Evolutionary conservation across 2,113 vertebrate species (phyloP).

Genomic region (Brachyistius frenatus): DNA sequence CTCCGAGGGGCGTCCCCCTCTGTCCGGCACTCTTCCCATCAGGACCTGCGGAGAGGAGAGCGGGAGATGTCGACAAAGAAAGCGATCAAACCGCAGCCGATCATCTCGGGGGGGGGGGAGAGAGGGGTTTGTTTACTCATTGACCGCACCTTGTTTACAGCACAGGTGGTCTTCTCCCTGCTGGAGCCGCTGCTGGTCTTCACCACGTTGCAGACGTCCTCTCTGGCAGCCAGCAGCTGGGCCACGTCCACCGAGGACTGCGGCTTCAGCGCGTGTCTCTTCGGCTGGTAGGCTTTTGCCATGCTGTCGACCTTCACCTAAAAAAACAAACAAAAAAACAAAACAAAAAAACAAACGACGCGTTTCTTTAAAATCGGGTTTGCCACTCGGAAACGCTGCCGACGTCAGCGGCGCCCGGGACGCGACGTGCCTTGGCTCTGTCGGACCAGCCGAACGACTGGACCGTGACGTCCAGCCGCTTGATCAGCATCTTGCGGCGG

Average conservation of each 20-base stretch:
- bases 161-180: constrained; percentile 89
- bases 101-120: too few species aligned
- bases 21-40: constrained; percentile 97
- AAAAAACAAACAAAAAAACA: constrained; percentile 43
- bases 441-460: constrained; percentile 99
- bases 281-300: constrained; percentile 94
- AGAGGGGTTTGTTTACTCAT: accelerated
- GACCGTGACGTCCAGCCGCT: constrained; percentile 95
- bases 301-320: constrained; percentile 92
- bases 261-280: constrained; percentile 86
- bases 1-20: constrained; percentile 94
- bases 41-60: constrained; percentile 84
- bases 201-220: constrained; percentile 92
- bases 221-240: constrained; percentile 91
- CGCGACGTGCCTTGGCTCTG: constrained; percentile 88
- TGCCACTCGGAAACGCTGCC: too few species aligned
- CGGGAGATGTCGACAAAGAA: not conserved
- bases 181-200: constrained; percentile 93
- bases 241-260: constrained; percentile 86
- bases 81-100: accelerated
- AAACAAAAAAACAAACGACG: too few species aligned
- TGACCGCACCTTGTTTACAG: constrained; percentile 91
- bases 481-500: constrained; percentile 94
- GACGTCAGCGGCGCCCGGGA: too few species aligned
- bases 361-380: too few species aligned